Percentiles rank a stretch among this genome's conserved stretches.
These are phyloP conservation scores for Caracal caracal DNA, from an alignment of 2,113 vertebrate species.

Conservation along the genomic window DNA sequence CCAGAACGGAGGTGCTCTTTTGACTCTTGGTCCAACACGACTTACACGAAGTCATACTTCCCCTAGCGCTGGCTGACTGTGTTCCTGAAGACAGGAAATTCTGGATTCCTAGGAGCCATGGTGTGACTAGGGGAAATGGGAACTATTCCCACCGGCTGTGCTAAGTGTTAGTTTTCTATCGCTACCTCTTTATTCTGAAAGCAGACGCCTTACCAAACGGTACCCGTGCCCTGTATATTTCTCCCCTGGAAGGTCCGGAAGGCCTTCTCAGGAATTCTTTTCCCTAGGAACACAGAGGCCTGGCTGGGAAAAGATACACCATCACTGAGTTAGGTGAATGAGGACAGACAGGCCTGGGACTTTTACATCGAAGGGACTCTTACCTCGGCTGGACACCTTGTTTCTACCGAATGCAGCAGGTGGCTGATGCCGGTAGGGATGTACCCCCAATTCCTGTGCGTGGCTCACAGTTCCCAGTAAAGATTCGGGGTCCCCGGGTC, in stretches of 20 bases:
- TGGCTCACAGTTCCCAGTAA: conserved; percentile 89
- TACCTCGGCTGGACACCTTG: conserved; percentile 92
- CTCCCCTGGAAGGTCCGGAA: not conserved
- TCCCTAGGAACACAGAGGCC: not conserved
- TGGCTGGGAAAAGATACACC: not conserved
- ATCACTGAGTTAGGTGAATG: not conserved
- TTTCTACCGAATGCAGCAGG: conserved; percentile 81
- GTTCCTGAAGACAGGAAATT: not conserved
- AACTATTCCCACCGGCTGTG: not conserved
- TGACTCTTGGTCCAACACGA: not conserved
- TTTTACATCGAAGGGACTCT: conserved; percentile 61
- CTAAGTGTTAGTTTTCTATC: not conserved
- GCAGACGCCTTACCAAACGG: not conserved
- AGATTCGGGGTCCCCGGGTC: conserved; percentile 89
- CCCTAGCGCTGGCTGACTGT: not conserved
- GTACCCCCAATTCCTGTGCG: conserved; percentile 89
- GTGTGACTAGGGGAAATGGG: not conserved
- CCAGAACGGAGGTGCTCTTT: not conserved
- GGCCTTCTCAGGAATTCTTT: not conserved
- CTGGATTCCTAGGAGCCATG: not conserved
- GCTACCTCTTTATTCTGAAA: not conserved
- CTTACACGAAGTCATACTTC: not conserved
- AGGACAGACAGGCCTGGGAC: not conserved
- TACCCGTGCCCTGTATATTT: not conserved
- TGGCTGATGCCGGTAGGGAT: conserved; percentile 89